phyloP scores from a whole-genome alignment of 2,888 invertebrate genomes.

The Chymomyza caudatula region DNA sequence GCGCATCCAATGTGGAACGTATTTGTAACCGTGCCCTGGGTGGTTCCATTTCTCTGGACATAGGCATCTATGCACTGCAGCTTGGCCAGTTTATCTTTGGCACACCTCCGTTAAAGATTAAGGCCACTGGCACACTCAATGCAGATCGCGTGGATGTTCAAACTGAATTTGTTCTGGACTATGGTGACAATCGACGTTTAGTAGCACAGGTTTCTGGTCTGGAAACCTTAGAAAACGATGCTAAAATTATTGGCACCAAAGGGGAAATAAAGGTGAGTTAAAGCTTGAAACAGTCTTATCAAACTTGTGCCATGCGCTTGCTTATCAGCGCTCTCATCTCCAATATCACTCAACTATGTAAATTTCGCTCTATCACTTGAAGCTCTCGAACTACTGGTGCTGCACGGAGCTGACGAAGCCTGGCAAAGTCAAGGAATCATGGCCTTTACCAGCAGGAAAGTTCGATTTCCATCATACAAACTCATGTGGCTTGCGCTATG shows the following conservation, averaged over 20 bases:
- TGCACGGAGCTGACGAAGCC: constrained; percentile 80
- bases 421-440: constrained; percentile 80
- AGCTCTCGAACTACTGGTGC: constrained; percentile 79
- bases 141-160: constrained; percentile 82
- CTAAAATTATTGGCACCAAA: constrained; percentile 74
- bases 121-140: constrained; percentile 85
- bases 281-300: neutral
- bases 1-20: constrained; percentile 43
- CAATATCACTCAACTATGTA: neutral
- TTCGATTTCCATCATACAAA: constrained; percentile 82
- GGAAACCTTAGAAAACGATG: constrained; percentile 64
- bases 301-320: neutral
- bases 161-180: constrained; percentile 65
- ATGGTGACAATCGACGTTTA: constrained; percentile 67
- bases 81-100: constrained; percentile 85
- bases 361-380: constrained; percentile 34
- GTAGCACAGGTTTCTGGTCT: constrained; percentile 67
- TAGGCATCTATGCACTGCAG: constrained; percentile 88
- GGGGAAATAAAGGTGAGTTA: constrained; percentile 75
- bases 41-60: constrained; percentile 87
- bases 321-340: neutral
- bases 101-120: constrained; percentile 84
- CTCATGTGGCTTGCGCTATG: constrained; percentile 85
- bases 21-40: constrained; percentile 83
- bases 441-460: constrained; percentile 81